Evolutionary conservation across 2,888 invertebrate genomes (phyloP), one percentile per base, ranked within the genome.

Genomic region (Nymphalis c-album): DNA sequence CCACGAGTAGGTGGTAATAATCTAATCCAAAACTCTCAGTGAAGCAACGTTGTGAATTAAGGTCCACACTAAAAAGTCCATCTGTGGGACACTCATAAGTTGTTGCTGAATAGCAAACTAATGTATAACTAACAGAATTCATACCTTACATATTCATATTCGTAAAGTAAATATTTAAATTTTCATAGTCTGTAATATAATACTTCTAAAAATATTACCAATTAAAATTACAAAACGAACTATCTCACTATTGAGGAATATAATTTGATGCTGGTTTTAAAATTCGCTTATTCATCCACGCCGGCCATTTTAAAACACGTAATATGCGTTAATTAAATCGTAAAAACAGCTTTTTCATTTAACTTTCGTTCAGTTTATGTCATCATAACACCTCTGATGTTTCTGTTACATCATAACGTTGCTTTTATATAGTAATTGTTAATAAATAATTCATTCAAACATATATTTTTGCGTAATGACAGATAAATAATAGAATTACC

Each of bases 181-280:
- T 8, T 40, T 40, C 40, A 22, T 26, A 17, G 16, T 7, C 26
- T 17, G 26, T 16, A 53, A 53, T 26, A 17, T 53, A 16, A 40
- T 13, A 13, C 1, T 53, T 17, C 17, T 26, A 53, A 13, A 17
- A 17, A 53, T 26, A 17, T 53, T 26, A 53, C 13, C 57, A 35
- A 40, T 57, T 57, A 40, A 26, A 57, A 57, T 57, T 40, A 18
- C 18, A 17, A 35, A 18, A 40, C 40, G 40, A 17, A 55, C n/a
- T 57, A 35, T 57, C 16, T 57, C 18, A 57, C 40, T 17, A 31
- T 40, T 53, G 35, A 64, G 67, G 63, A 64, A 51, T 67, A 61
- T 64, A 65, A 70, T 72, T 67, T 71, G 64, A 67, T 63, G 71
- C 72, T 64, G 59, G 73, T 67, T 68, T 72, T 67, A 72, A 64